Conservation (phyloP, 2,888 invertebrate species). For the Pammene fasciana region DNA sequence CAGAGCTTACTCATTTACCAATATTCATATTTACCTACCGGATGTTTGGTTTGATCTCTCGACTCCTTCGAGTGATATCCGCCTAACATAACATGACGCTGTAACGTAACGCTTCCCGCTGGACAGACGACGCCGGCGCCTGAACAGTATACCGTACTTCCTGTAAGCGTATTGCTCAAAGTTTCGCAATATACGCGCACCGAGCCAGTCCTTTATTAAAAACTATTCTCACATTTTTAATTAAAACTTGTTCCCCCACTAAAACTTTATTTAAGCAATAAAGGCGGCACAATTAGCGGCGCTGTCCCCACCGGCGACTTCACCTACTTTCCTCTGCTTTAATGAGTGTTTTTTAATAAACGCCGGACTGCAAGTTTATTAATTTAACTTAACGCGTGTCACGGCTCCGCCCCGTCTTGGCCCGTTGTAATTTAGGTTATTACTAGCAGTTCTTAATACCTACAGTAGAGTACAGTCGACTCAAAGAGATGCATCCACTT, state of each 20-base stretch:
- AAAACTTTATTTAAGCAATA: constrained; percentile 84
- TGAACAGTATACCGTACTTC: constrained; percentile 74
- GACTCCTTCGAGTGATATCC: neutral
- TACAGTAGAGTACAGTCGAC: neutral
- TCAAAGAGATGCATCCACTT: too few relatives aligned
- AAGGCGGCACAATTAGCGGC: constrained; percentile 83
- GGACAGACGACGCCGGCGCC: constrained; percentile 49
- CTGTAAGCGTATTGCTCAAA: constrained; percentile 81
- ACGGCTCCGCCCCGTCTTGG: constrained; percentile 57
- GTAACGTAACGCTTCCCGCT: constrained; percentile 25
- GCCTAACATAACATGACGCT: neutral
- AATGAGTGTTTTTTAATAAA: constrained; percentile 84
- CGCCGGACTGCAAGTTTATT: constrained; percentile 80
- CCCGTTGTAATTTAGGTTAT: constrained; percentile 25
- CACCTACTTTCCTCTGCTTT: constrained; percentile 82
- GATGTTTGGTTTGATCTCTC: neutral
- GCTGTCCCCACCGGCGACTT: constrained; percentile 83
- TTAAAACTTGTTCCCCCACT: constrained; percentile 83
- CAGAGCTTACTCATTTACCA: too few relatives aligned
- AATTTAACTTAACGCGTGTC: constrained; percentile 82
- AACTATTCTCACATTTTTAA: constrained; percentile 84
- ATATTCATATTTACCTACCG: too few relatives aligned
- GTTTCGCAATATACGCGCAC: constrained; percentile 82
- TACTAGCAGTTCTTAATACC: constrained; percentile 1
- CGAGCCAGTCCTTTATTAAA: constrained; percentile 82